Conservation (phyloP, 2,888 invertebrate species). For the Zonitis immaculata region DNA sequence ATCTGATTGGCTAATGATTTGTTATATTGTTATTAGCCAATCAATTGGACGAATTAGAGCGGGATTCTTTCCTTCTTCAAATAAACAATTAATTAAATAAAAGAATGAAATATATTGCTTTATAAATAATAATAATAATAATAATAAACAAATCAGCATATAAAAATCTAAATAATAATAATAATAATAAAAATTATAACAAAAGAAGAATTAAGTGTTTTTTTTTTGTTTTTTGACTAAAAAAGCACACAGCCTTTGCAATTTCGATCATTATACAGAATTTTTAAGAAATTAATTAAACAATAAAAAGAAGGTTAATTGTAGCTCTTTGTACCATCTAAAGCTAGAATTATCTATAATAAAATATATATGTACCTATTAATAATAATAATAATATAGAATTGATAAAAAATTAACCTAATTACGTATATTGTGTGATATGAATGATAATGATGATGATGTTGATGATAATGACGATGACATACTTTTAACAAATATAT, state of each 20-base stretch:
- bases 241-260: constrained; percentile 42
- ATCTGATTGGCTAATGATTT: too few species aligned
- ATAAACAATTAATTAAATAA: too few species aligned
- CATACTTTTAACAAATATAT: too few species aligned
- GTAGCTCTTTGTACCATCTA: constrained; percentile 12
- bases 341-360: constrained; percentile 6
- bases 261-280: constrained; percentile 11
- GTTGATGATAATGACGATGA: too few species aligned
- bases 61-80: too few species aligned
- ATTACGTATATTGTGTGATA: constrained; percentile 9
- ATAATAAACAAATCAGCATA: too few species aligned
- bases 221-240: constrained; percentile 37
- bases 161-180: neutral
- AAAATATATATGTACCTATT: neutral
- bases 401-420: neutral
- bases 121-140: too few species aligned
- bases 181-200: constrained; percentile 30
- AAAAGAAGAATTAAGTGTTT: constrained; percentile 28
- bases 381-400: neutral
- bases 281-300: neutral
- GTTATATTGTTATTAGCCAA: too few species aligned
- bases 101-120: too few species aligned
- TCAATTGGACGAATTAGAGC: too few species aligned
- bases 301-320: neutral
- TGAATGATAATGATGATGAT: too few species aligned